A percentile compares a stretch with the other conserved stretches of the same genome.
phyloP scores from a whole-genome alignment of 2,888 invertebrate species.

The Lochmaea crataegi region DNA sequence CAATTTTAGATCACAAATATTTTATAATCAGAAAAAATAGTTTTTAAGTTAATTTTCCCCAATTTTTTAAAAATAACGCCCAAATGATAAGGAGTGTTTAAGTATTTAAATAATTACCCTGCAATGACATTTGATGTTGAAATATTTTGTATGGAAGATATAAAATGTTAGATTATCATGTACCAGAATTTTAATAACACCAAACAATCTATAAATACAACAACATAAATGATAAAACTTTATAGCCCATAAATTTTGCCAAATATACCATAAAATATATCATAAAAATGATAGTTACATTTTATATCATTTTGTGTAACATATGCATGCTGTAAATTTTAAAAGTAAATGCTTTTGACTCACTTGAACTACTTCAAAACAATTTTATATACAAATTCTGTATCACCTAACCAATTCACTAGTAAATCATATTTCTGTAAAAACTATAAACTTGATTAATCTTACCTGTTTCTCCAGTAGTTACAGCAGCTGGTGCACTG shows the following conservation, averaged over 20 bases:
- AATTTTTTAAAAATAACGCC: no score
- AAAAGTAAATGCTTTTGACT: background rate
- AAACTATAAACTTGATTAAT: slow-evolving; percentile 6
- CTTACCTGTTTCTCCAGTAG: slow-evolving; percentile 96
- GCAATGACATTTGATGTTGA: no score
- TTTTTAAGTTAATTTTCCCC: no score
- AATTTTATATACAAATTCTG: background rate
- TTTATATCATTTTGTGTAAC: background rate
- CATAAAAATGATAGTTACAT: background rate
- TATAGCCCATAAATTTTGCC: background rate
- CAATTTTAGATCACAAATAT: background rate
- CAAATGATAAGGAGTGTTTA: no score
- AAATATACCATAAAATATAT: background rate
- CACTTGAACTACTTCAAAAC: background rate
- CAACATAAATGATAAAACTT: background rate
- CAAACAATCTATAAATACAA: background rate
- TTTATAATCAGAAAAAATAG: no score
- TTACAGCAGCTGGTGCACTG: slow-evolving; percentile 88
- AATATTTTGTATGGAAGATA: no score
- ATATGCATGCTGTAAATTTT: slow-evolving; percentile 1
- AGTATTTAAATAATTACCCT: no score
- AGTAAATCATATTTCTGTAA: no score
- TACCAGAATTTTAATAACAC: background rate
- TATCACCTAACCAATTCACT: background rate
- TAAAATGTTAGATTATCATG: background rate